A percentile compares a stretch with the other conserved stretches of the same genome.
phyloP scores from a whole-genome alignment of 2,888 invertebrate genomes.

The Drosophila quinaria region DNA sequence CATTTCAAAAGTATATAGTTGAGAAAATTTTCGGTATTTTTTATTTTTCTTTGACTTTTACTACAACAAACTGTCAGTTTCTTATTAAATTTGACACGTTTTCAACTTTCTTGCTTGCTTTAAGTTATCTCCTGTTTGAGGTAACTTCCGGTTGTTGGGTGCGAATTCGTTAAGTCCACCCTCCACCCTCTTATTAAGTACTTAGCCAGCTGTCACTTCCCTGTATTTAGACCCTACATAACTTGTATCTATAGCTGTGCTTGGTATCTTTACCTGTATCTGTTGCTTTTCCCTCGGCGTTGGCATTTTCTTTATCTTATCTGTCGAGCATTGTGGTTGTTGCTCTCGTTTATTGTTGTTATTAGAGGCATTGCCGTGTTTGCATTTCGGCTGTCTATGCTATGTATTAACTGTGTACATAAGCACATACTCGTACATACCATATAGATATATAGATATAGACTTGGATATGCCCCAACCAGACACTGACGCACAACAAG shows the following conservation, averaged over 20 bases:
- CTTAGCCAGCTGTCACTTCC: not conserved
- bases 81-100: not conserved
- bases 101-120: not conserved
- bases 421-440: not conserved
- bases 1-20: too few species aligned
- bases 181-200: not conserved
- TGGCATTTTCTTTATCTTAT: slow-evolving; percentile 33
- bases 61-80: not conserved
- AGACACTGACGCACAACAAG: slow-evolving; percentile 54
- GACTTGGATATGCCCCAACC: slow-evolving; percentile 20
- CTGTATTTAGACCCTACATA: not conserved
- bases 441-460: slow-evolving; percentile 10
- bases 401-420: slow-evolving; percentile 34
- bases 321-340: slow-evolving; percentile 18
- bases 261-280: slow-evolving; percentile 1
- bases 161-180: slow-evolving; percentile 4
- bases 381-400: slow-evolving; percentile 54
- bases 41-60: too few species aligned
- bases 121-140: not conserved
- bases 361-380: slow-evolving; percentile 49
- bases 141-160: slow-evolving; percentile 15
- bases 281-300: slow-evolving; percentile 21
- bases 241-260: slow-evolving; percentile 2
- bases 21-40: not conserved
- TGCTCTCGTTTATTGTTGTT: slow-evolving; percentile 55